Evolutionary conservation across 2,888 invertebrate species (phyloP).

Genomic region (Cryptus armator): DNA sequence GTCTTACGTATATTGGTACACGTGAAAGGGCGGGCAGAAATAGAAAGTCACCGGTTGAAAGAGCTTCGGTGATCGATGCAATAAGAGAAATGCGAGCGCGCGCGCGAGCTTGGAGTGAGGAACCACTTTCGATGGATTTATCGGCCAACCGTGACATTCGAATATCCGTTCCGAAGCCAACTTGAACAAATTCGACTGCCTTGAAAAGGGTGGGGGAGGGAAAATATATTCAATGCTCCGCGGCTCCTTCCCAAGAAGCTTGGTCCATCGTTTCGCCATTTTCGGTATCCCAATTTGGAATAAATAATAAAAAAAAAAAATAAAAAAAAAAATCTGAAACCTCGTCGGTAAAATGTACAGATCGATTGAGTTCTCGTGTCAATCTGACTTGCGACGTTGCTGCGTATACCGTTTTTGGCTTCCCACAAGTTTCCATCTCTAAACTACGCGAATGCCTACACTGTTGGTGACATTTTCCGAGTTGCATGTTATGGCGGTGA

Average conservation of each 20-base stretch:
- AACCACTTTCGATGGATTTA: conserved; percentile 61
- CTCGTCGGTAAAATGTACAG: background rate
- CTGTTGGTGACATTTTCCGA: background rate
- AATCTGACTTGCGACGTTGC: background rate
- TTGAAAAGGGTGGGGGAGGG: conserved; percentile 7
- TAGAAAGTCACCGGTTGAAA: conserved; percentile 54
- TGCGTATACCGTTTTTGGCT: background rate
- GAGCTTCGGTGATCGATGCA: conserved; percentile 42
- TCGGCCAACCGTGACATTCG: conserved; percentile 58
- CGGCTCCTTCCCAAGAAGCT: conserved; percentile 8
- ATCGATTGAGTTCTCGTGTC: background rate
- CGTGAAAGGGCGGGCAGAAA: conserved; percentile 43
- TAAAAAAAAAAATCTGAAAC: background rate
- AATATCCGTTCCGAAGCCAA: conserved; percentile 49
- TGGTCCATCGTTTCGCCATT: conserved; percentile 42
- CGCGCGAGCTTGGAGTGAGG: conserved; percentile 33
- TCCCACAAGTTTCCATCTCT: background rate
- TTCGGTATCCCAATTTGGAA: conserved; percentile 1
- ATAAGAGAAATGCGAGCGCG: conserved; percentile 51
- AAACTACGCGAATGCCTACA: background rate
- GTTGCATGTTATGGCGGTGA: background rate
- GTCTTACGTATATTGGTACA: conserved; percentile 10
- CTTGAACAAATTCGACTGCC: conserved; percentile 50
- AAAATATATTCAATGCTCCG: conserved; percentile 29
- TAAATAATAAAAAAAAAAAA: conserved; percentile 14